A percentile compares a stretch with the other conserved stretches of the same genome.
phyloP scores from a whole-genome alignment of 2,888 invertebrate genomes.

The Abrostola triplasia region DNA sequence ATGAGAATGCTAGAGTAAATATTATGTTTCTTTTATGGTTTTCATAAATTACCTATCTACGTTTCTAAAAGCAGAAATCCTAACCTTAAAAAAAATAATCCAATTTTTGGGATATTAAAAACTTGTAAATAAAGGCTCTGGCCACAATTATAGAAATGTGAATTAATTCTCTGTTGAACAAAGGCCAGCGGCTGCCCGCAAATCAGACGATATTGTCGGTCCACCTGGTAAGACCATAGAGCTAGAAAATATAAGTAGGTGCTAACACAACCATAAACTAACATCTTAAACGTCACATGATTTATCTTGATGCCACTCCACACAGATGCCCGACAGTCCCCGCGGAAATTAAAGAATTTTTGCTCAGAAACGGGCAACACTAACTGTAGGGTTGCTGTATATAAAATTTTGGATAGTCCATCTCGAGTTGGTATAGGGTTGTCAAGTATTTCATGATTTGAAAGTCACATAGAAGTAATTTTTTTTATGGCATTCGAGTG shows the following conservation, averaged over 20 bases:
- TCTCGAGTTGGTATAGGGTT: background rate
- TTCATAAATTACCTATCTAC: slow-evolving; percentile 2
- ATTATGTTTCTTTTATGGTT: slow-evolving; percentile 5
- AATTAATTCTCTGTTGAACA: no score
- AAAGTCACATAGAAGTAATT: no score
- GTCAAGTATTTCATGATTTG: background rate
- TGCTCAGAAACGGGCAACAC: slow-evolving; percentile 34
- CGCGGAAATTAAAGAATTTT: slow-evolving; percentile 54
- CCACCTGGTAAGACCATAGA: no score
- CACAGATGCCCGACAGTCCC: slow-evolving; percentile 41
- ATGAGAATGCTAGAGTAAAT: slow-evolving; percentile 1
- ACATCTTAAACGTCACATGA: slow-evolving; percentile 36
- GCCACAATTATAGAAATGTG: no score
- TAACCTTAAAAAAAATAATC: background rate
- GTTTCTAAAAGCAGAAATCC: background rate
- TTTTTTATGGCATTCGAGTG: no score
- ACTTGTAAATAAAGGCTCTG: no score
- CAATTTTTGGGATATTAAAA: no score
- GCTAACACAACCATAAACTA: slow-evolving; percentile 7
- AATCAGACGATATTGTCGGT: no score
- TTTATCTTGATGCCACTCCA: slow-evolving; percentile 30
- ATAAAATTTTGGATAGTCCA: background rate
- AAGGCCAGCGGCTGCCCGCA: no score
- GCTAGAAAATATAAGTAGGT: background rate
- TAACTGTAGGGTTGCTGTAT: slow-evolving; percentile 12